Evolutionary conservation across 2,113 vertebrate species (phyloP), one percentile per base, ranked within the genome.

Genomic region (Neoarius graeffei): DNA sequence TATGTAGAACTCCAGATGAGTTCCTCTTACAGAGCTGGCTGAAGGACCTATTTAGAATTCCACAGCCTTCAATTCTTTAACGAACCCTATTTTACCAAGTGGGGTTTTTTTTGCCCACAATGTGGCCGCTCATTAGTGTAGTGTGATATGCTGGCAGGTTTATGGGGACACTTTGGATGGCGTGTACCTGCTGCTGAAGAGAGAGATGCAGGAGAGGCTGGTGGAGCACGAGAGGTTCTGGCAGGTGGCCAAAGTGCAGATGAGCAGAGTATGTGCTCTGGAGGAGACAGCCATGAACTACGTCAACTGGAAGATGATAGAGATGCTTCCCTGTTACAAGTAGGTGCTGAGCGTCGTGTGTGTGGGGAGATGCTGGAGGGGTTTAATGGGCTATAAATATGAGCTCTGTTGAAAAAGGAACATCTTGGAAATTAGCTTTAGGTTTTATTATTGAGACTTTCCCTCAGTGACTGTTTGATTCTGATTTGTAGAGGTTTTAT

Each of bases 241-340:
- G 94, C 90, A 92, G 59, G 90, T 90, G 27, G 92, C 92, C 86
- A 94, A 93, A 89, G 48, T 79, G 48, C 88, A 91, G 88, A 87
- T 54, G 14, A 35, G 66, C 83, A 57, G n/a, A 0, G 86, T 91
- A n/a, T 91, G 91, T 30, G 89, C 80, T 9, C 87, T 93, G 82
- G 91, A 94, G 86, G 91, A 93, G 81, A 92, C 81, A 0, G 84
- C 83, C 1, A 35, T 56, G 30, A 93, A 91, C 52, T 79, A 93
- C 62, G 93, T 94, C 81, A 93, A 90, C 87, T 93, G 92, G 92
- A 93, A 88, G 67, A 88, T 94, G 79, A 92, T 93, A 1, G 91
- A 90, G 86, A 89, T 69, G 1, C 86, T 93, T 0, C 88, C 92
- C 8, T 87, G 90, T 54, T 91, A 91, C 91, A 94, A 93, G 87